Evolutionary conservation across 2,888 invertebrate genomes (phyloP).

Genomic region (Xanthorhoe designata): DNA sequence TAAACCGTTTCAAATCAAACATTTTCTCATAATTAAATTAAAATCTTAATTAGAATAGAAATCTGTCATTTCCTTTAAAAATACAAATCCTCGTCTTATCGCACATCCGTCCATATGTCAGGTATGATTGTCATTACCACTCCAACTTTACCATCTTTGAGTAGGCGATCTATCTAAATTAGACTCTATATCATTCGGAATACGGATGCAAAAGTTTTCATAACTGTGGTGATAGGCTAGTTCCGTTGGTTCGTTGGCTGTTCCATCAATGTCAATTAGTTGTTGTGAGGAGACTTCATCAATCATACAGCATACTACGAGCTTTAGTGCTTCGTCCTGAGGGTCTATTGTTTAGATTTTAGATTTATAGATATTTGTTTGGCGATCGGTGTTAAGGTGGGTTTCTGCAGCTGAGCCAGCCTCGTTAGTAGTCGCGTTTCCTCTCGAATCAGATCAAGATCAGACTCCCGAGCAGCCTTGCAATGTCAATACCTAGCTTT

Average conservation of each 20-base stretch:
- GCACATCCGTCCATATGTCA: conserved; percentile 58
- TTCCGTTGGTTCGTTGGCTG: conserved; percentile 63
- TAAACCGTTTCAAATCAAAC: neutral
- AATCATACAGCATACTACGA: conserved; percentile 72
- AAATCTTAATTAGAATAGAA: conserved; percentile 55
- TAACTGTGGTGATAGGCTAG: conserved; percentile 50
- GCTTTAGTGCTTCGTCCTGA: conserved; percentile 61
- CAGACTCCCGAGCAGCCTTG: no score
- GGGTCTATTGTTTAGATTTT: conserved; percentile 72
- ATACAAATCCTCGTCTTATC: conserved; percentile 59
- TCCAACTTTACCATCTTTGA: conserved; percentile 9
- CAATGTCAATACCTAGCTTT: no score
- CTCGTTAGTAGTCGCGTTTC: no score
- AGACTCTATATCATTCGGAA: conserved; percentile 46
- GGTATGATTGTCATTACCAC: conserved; percentile 53
- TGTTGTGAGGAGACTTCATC: conserved; percentile 79
- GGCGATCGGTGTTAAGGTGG: conserved; percentile 12
- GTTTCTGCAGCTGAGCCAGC: no score
- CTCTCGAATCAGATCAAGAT: no score
- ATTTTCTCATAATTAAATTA: conserved; percentile 38
- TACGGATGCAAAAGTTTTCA: conserved; percentile 43
- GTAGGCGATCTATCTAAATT: conserved; percentile 43
- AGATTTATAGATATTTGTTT: conserved; percentile 51
- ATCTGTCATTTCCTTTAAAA: conserved; percentile 57
- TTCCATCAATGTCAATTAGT: conserved; percentile 85